phyloP scores from a whole-genome alignment of 1,140 invertebrate genomes.

The Saccostrea glomerata region DNA sequence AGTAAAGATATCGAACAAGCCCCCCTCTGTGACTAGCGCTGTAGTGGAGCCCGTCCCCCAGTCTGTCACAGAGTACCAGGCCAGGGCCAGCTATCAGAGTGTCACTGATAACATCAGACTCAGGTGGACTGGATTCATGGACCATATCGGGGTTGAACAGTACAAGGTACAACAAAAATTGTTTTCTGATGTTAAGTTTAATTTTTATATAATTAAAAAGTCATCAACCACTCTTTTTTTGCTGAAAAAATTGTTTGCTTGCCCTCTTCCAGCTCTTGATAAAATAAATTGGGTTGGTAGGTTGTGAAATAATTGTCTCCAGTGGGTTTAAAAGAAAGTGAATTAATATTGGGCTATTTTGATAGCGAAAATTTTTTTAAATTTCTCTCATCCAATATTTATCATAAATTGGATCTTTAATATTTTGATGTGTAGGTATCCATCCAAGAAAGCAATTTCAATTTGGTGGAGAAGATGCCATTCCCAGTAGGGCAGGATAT shows the following conservation, averaged over 20 bases:
- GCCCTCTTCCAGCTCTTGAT: no score
- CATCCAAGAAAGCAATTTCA: neutral
- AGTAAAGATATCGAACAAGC: conserved; percentile 45
- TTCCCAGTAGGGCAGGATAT: conserved; percentile 41
- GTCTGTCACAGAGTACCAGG: conserved; percentile 39
- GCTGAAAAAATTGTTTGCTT: no score
- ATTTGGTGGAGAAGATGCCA: conserved; percentile 33
- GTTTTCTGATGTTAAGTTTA: neutral
- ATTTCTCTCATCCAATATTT: neutral
- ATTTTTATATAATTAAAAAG: no score
- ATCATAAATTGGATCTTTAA: neutral
- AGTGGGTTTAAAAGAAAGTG: no score
- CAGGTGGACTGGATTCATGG: conserved; percentile 33
- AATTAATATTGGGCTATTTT: no score
- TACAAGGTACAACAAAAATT: conserved; percentile 17
- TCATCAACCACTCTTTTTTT: no score
- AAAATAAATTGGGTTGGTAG: no score
- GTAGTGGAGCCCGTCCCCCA: conserved; percentile 22
- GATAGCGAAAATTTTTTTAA: no score
- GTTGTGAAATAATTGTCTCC: no score
- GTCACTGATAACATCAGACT: conserved; percentile 20
- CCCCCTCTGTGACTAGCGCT: neutral
- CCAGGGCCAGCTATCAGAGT: conserved; percentile 44
- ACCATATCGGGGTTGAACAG: conserved; percentile 15
- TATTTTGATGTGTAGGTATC: neutral